Evolutionary conservation across 2,113 vertebrate genomes (phyloP), one percentile per base, ranked within the genome.

Genomic region (Sturnira hondurensis): DNA sequence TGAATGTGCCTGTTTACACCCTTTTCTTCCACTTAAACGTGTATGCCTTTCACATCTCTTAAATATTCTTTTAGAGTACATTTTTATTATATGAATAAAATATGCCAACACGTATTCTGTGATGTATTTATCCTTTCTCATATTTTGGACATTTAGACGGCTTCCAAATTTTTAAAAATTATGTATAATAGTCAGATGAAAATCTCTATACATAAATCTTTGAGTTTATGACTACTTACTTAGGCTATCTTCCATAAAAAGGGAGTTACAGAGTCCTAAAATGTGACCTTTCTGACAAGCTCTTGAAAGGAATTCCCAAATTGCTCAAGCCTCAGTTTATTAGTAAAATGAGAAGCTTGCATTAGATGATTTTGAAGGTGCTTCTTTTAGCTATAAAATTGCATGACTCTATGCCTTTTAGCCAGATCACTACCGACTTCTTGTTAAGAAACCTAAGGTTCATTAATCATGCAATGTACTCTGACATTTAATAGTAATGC

Each of bases 231-330:
- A 94, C 67, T 83, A 81, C 78, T 87, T 85, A 94, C 73, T 70
- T 88, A 65, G 68, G 73, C 67, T 91, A 91, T 96, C 68, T 94
- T 93, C 95, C 86, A 93, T 96, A 86, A 95, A 97, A 91, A 93
- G 15, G 14, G n/a, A 50, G 90, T 91, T 95, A 92, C 45, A 76
- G 43, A 24, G 65, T 95, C 76, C 93, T 97, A 97, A 97, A 97
- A 90, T 91, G 82, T 94, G 95, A 96, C 95, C 96, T 97, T 96
- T 97, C 82, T 97, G 91, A 94, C 76, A 97, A 86, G 52, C 63
- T 86, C 38, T 91, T 96, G 91, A 96, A 95, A 94, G 38, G 50
- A 95, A 96, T 96, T 93, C 47, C 38, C 89, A 96, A 91, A 95
- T 83, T 93, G 43, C 47, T 78, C 0, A 0, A 78, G 65, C 47